Conservation (phyloP, 2,888 invertebrate species). For the Pandemis cinnamomeana region DNA sequence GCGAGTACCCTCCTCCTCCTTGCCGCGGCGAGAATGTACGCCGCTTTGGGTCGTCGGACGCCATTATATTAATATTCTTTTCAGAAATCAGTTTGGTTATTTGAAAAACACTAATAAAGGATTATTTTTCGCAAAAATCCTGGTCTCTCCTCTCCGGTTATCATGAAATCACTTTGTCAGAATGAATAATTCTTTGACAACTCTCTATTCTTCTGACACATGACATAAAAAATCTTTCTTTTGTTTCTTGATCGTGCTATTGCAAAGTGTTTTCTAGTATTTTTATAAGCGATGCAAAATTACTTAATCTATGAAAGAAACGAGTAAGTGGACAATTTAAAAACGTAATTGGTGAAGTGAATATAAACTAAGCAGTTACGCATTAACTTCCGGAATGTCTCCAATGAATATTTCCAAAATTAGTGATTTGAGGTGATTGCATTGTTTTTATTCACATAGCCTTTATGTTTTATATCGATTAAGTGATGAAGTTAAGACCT, state of each 20-base stretch:
- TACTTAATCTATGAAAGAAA: not conserved
- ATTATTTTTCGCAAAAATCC: not conserved
- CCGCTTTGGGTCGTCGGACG: not conserved
- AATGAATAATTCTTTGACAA: not conserved
- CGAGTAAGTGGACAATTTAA: not conserved
- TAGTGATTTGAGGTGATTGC: not conserved
- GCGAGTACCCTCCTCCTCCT: slow-evolving; percentile 62
- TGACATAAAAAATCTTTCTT: not conserved
- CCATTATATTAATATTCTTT: slow-evolving; percentile 3
- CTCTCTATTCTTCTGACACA: not conserved
- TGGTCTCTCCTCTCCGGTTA: too few species aligned
- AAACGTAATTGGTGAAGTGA: not conserved
- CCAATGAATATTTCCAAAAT: not conserved
- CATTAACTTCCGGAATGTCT: not conserved
- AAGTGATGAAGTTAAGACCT: too few species aligned
- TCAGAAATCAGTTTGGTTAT: slow-evolving; percentile 12
- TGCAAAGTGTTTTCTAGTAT: slow-evolving; percentile 8
- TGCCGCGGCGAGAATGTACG: not conserved
- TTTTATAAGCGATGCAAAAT: not conserved
- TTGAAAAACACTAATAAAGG: not conserved
- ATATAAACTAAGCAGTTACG: not conserved
- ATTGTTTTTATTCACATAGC: not conserved
- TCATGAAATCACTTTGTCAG: not conserved
- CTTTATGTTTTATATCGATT: not conserved
- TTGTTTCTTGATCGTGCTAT: not conserved